These are phyloP conservation scores for Pantherophis guttatus DNA, from an alignment of 2,113 vertebrate genomes.

Conservation along the genomic window DNA sequence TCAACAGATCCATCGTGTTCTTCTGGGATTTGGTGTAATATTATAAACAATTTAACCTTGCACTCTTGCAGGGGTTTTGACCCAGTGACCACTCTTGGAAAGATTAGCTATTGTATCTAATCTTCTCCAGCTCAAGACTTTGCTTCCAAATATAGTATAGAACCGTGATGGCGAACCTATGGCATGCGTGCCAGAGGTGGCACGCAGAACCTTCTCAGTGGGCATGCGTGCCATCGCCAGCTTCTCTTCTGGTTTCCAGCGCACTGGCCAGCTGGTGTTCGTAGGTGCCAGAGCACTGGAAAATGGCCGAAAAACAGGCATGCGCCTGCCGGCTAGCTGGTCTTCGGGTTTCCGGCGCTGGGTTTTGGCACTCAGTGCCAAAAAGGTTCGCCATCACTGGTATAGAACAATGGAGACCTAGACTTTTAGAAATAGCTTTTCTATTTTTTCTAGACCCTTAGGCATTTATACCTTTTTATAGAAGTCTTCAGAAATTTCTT, in stretches of 20 bases:
- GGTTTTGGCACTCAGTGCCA: no score
- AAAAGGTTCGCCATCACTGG: no score
- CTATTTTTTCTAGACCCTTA: background rate
- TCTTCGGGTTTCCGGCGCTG: no score
- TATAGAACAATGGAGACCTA: background rate
- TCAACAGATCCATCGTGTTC: background rate
- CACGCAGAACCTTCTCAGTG: no score
- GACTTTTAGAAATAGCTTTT: background rate
- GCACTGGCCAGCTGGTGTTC: no score
- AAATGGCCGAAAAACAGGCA: no score
- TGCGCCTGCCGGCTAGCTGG: no score
- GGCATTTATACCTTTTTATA: background rate
- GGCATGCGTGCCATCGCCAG: no score
- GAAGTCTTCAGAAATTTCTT: background rate
- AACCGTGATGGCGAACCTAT: no score
- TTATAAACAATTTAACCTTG: background rate
- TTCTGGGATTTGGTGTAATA: background rate
- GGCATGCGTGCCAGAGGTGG: no score
- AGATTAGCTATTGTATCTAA: background rate
- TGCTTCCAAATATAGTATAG: background rate
- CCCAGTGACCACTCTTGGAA: background rate
- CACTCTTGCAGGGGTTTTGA: background rate
- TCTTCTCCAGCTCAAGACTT: background rate
- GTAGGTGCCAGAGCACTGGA: no score
- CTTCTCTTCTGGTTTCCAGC: no score